Evolutionary conservation across 1,140 invertebrate species (phyloP).

Genomic region (Mycetomoellerius zeteki): DNA sequence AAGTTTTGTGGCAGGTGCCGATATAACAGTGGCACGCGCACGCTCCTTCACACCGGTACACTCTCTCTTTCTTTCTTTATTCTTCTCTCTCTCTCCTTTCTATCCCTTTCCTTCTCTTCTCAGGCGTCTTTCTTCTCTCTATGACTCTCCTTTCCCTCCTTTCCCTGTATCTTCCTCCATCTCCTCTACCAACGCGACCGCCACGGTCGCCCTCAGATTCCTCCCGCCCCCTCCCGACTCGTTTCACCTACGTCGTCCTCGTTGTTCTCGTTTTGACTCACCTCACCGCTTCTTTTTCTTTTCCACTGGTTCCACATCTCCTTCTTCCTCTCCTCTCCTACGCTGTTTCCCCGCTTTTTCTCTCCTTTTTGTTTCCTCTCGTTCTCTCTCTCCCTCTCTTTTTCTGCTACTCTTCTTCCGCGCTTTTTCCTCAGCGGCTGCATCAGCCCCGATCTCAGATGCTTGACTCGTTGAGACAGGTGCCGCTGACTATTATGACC

Average conservation of each 20-base stretch:
- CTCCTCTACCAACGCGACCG: conserved; percentile 28
- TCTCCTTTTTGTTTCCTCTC: not conserved
- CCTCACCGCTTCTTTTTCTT: conserved; percentile 48
- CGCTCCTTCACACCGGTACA: conserved; percentile 73
- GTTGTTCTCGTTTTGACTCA: conserved; percentile 71
- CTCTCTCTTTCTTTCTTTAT: conserved; percentile 60
- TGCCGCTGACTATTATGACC: conserved; percentile 79
- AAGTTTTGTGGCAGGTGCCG: conserved; percentile 79
- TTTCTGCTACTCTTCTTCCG: conserved; percentile 29
- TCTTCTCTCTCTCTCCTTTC: conserved; percentile 4
- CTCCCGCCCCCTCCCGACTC: conserved; percentile 6
- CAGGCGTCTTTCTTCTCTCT: conserved; percentile 16
- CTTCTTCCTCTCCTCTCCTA: not conserved
- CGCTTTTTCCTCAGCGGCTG: conserved; percentile 71
- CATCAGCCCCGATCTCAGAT: conserved; percentile 75
- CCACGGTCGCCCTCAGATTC: conserved; percentile 40
- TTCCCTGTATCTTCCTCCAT: conserved; percentile 46
- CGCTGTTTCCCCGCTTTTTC: not conserved
- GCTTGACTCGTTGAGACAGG: conserved; percentile 75
- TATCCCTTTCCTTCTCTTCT: not conserved
- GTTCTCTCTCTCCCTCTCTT: conserved; percentile 3
- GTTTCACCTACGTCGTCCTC: conserved; percentile 69
- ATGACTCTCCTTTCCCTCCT: conserved; percentile 4
- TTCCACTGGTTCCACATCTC: conserved; percentile 22
- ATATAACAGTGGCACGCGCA: conserved; percentile 78